Evolutionary conservation across 2,797 vertebrate genomes (phyloP).

Genomic region (Trachops cirrhosus): DNA sequence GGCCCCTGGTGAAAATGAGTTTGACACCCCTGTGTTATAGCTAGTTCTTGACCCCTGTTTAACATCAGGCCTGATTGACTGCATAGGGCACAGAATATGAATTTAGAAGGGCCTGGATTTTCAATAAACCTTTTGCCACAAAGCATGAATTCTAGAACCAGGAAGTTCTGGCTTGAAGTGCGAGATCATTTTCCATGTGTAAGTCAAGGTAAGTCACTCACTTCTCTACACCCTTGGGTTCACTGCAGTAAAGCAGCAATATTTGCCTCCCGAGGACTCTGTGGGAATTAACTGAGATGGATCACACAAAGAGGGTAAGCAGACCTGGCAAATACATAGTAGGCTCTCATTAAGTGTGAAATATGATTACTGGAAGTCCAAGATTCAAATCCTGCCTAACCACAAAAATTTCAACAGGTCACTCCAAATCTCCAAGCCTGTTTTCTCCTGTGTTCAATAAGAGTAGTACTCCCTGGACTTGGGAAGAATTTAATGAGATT

Average conservation of each 20-base stretch:
- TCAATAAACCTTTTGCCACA: neutral
- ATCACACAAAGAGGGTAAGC: neutral
- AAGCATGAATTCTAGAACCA: neutral
- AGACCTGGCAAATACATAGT: neutral
- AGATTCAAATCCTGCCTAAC: neutral
- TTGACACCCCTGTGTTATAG: too few species aligned
- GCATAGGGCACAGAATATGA: neutral
- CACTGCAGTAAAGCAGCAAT: neutral
- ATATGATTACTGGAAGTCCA: neutral
- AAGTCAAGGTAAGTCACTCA: neutral
- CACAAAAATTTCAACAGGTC: neutral
- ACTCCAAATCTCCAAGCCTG: neutral
- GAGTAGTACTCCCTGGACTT: neutral
- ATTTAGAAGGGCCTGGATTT: neutral
- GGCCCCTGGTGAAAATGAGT: too few species aligned
- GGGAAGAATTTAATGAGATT: neutral
- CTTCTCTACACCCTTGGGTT: neutral
- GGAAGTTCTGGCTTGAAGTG: neutral
- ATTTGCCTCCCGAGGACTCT: neutral
- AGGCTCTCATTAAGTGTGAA: neutral
- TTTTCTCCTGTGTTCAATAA: neutral
- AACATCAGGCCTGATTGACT: neutral
- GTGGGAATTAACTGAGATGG: neutral
- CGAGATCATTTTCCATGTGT: neutral
- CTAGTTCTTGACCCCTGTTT: neutral